Evolutionary conservation across 2,113 vertebrate species (phyloP).

Genomic region (Grammomys dolichurus): DNA sequence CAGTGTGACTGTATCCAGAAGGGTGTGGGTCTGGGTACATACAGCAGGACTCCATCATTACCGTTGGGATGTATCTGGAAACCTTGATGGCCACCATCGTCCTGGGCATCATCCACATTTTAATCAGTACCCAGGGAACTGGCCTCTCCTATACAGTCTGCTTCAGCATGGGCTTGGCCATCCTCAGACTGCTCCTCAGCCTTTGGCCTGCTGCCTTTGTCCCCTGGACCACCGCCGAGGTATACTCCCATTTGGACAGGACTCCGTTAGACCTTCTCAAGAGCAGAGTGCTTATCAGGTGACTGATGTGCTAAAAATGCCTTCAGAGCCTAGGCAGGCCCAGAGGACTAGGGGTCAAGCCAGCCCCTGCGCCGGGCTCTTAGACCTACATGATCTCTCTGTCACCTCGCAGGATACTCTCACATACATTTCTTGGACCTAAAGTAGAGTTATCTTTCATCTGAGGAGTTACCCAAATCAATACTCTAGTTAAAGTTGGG

Average conservation of each 20-base stretch:
- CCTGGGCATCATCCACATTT: slow-evolving; percentile 93
- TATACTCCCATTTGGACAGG: slow-evolving; percentile 87
- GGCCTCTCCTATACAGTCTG: slow-evolving; percentile 39
- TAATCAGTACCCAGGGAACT: slow-evolving; percentile 82
- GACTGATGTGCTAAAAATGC: background rate
- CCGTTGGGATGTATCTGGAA: slow-evolving; percentile 87
- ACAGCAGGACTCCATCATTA: background rate
- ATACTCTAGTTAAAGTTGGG: background rate
- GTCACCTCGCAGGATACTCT: background rate
- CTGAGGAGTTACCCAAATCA: background rate
- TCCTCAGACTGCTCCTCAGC: slow-evolving; percentile 95
- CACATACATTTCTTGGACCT: background rate
- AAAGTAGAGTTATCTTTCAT: background rate
- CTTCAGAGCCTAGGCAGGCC: background rate
- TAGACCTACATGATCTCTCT: background rate
- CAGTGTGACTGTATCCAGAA: background rate
- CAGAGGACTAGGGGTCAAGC: background rate
- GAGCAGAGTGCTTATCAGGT: background rate
- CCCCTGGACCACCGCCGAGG: slow-evolving; percentile 96
- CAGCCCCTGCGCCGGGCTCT: background rate
- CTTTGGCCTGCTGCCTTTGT: slow-evolving; percentile 93
- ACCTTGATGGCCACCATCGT: slow-evolving; percentile 91
- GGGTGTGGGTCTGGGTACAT: background rate
- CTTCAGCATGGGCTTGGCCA: slow-evolving; percentile 93
- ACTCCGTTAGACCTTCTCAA: background rate